Conservation (phyloP, 2,113 vertebrate species). For the Turdus rufiventris region DNA sequence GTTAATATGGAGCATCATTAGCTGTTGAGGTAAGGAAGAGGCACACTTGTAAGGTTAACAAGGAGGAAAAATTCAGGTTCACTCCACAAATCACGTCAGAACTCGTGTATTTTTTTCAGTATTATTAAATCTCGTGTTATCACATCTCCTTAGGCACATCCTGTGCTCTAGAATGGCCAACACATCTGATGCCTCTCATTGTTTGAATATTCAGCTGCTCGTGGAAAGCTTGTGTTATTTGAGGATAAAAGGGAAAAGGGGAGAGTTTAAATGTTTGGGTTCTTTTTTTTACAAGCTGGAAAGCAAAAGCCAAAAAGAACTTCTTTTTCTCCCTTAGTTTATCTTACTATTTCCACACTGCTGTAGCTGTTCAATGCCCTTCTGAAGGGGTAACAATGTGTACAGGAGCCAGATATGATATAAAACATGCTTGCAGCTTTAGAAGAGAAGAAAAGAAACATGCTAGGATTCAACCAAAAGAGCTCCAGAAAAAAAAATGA, state of each 20-base stretch:
- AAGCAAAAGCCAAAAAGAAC: conserved; percentile 40
- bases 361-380: conserved; percentile 36
- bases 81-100: neutral
- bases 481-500: conserved; percentile 54
- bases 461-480: conserved; percentile 58
- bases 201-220: conserved; percentile 56
- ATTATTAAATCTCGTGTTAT: neutral
- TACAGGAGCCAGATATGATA: conserved; percentile 48
- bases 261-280: conserved; percentile 67
- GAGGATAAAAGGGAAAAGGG: conserved; percentile 43
- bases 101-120: neutral
- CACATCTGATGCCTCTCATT: neutral
- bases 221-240: neutral
- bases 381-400: conserved; percentile 60
- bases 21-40: neutral
- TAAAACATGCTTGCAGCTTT: conserved; percentile 62
- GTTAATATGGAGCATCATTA: neutral
- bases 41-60: neutral
- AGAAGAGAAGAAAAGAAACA: conserved; percentile 67
- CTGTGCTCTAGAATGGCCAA: neutral
- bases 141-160: neutral
- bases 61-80: neutral
- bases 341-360: conserved; percentile 29
- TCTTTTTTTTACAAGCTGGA: conserved; percentile 43
- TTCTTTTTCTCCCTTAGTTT: conserved; percentile 45